A percentile compares a stretch with the other conserved stretches of the same genome.
Evolutionary conservation across 2,113 vertebrate genomes (phyloP).

Genomic region (Microtus richardsoni): DNA sequence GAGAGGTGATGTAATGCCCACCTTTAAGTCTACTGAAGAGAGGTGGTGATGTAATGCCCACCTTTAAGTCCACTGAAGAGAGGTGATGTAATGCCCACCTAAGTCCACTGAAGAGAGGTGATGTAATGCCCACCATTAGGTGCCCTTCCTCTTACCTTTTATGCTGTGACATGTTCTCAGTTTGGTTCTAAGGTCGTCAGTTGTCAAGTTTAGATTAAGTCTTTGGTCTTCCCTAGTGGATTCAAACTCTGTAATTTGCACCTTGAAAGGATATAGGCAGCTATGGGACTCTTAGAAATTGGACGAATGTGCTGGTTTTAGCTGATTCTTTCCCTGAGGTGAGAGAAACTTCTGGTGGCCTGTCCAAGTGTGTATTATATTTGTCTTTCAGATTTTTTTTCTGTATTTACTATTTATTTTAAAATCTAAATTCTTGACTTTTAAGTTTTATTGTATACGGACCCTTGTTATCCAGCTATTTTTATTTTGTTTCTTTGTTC

Average conservation of each 20-base stretch:
- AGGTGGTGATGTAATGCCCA: too few species aligned
- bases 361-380: not conserved
- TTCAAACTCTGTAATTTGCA: not conserved
- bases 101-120: not conserved
- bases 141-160: not conserved
- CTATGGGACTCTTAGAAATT: not conserved
- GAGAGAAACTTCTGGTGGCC: not conserved
- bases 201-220: not conserved
- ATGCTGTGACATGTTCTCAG: not conserved
- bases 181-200: not conserved
- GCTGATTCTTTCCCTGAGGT: not conserved
- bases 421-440: not conserved
- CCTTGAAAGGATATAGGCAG: not conserved
- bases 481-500: not conserved
- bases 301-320: not conserved
- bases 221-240: not conserved
- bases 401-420: not conserved
- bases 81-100: not conserved
- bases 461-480: not conserved
- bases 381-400: not conserved
- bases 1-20: too few species aligned
- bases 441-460: not conserved
- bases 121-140: too few species aligned
- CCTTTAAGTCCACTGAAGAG: not conserved
- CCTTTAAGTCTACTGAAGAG: too few species aligned